phyloP scores from a whole-genome alignment of 2,888 invertebrate species.

The Fragum whitleyi region DNA sequence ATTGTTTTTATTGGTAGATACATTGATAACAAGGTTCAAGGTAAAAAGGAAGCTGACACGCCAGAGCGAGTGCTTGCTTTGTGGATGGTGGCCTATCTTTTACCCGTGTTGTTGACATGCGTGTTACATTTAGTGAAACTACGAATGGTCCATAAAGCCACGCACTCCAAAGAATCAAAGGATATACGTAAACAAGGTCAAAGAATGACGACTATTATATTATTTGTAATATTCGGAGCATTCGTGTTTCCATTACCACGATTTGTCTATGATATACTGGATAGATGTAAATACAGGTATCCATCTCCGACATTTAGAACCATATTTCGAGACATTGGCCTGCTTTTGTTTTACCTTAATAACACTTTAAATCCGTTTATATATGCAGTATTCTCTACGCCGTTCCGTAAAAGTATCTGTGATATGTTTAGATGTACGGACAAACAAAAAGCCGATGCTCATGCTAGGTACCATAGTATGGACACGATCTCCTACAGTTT shows the following conservation, averaged over 20 bases:
- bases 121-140: constrained; percentile 21
- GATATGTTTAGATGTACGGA: constrained; percentile 4
- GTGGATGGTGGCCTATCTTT: constrained; percentile 12
- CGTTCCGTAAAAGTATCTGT: constrained; percentile 14
- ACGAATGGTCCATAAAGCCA: not conserved
- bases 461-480: not conserved
- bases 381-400: constrained; percentile 20
- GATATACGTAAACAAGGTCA: not conserved
- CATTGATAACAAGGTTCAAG: not conserved
- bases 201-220: constrained; percentile 23
- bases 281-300: not conserved
- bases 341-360: constrained; percentile 19
- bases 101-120: constrained; percentile 9
- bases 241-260: constrained; percentile 21
- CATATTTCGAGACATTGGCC: not conserved
- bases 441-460: not conserved
- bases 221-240: constrained; percentile 17
- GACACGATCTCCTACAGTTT: not conserved
- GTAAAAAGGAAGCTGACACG: not conserved
- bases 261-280: constrained; percentile 3
- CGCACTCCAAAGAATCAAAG: not conserved
- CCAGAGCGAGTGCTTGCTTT: not conserved
- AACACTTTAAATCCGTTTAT: constrained; percentile 22
- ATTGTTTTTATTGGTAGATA: not conserved
- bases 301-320: not conserved